phyloP scores from a whole-genome alignment of 2,888 invertebrate genomes.

The Sylvicola cinctus region DNA sequence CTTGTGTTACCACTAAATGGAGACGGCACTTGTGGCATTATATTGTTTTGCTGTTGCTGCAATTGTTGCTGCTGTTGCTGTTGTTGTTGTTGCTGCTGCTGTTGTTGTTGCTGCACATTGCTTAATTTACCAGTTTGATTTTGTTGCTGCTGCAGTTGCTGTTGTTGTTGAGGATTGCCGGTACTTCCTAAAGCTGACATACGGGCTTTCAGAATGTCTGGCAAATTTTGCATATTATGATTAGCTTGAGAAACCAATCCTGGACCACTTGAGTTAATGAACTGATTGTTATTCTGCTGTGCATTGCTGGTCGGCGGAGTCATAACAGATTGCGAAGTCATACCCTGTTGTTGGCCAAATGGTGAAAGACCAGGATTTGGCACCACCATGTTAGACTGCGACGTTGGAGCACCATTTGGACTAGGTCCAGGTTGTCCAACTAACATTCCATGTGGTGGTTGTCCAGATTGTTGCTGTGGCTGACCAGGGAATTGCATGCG shows the following conservation, averaged over 20 bases:
- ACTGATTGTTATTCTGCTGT: conserved; percentile 21
- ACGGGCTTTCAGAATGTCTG: conserved; percentile 37
- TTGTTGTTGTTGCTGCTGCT: conserved; percentile 15
- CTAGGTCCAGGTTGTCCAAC: conserved; percentile 62
- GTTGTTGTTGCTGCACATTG: conserved; percentile 5
- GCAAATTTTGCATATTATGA: conserved; percentile 23
- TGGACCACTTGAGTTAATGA: conserved; percentile 40
- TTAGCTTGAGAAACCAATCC: conserved; percentile 27
- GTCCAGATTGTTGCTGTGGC: conserved; percentile 14
- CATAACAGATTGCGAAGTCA: conserved; percentile 33
- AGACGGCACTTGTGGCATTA: conserved; percentile 28
- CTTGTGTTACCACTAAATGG: conserved; percentile 29
- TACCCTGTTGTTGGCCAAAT: conserved; percentile 38
- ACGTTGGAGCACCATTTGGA: conserved; percentile 42
- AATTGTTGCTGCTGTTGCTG: conserved; percentile 12
- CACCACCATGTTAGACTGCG: conserved; percentile 33
- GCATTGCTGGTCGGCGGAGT: conserved; percentile 25
- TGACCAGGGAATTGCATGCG: conserved; percentile 28
- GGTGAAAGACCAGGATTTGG: conserved; percentile 51
- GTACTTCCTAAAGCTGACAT: no score
- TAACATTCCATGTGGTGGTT: conserved; percentile 24
- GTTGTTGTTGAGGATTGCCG: conserved; percentile 13
- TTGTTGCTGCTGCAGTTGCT: conserved; percentile 15
- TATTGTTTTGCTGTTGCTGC: conserved; percentile 10
- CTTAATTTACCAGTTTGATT: conserved; percentile 13